phyloP scores from a whole-genome alignment of 2,797 vertebrate species.

The Manis javanica region DNA sequence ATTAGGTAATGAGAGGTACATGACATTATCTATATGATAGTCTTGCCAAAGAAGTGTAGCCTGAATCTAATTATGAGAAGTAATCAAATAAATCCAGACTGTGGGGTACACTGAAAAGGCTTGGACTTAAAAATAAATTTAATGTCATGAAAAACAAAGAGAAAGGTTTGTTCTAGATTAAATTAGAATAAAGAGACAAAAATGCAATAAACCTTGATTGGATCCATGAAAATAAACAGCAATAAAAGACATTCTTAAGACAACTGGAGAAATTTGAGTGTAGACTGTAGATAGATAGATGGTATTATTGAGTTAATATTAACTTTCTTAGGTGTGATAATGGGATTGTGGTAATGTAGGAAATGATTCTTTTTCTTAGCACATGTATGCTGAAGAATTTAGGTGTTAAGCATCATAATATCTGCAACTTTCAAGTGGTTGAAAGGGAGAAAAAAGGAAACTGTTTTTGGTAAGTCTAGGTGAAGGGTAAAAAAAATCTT shows the following conservation, averaged over 20 bases:
- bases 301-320: slow-evolving; percentile 30
- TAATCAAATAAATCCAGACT: slow-evolving; percentile 44
- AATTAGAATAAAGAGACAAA: slow-evolving; percentile 50
- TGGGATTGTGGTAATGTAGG: neutral
- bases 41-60: slow-evolving; percentile 42
- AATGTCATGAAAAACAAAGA: neutral
- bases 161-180: slow-evolving; percentile 30
- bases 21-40: neutral
- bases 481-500: neutral
- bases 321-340: slow-evolving; percentile 39
- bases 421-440: slow-evolving; percentile 27
- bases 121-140: slow-evolving; percentile 53
- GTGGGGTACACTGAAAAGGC: neutral
- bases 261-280: slow-evolving; percentile 33
- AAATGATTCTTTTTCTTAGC: neutral
- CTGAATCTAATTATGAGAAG: slow-evolving; percentile 58
- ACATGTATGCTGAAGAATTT: slow-evolving; percentile 13
- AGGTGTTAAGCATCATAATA: neutral
- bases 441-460: slow-evolving; percentile 7
- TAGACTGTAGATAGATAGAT: neutral
- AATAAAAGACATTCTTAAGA: slow-evolving; percentile 52
- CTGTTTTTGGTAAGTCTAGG: slow-evolving; percentile 1
- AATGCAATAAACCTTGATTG: slow-evolving; percentile 46
- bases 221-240: slow-evolving; percentile 29
- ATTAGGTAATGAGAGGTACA: neutral